Evolutionary conservation across 2,888 invertebrate genomes (phyloP), one percentile per base, ranked within the genome.

Genomic region (Glyphotaelius pellucidus): DNA sequence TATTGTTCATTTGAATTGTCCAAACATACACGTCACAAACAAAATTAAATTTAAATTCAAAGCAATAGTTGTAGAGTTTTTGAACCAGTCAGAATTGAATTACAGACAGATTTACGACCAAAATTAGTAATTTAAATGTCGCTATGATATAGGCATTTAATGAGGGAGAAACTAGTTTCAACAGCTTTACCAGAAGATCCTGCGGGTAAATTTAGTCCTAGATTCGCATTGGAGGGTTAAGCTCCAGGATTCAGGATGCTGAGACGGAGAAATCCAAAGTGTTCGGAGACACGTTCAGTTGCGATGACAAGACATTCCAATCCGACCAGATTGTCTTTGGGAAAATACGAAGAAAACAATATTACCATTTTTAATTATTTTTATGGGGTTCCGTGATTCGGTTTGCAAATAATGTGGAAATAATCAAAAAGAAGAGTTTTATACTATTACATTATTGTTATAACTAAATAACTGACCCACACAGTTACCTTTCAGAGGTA

Each of bases 271-370:
- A 81, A 81, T 81, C 81, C 32, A 32, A 31, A 31, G 30, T 32
- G 81, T 81, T 81, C 81, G 32, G 31, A 81, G 81, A 81, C 81
- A 81, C 81, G 81, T 81, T 81, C 81, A 81, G 81, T 15, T 81
- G 81, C 30, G 32, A 81, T 81, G 31, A 81, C 67, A 31, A 81
- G 81, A 81, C 32, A 31, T 81, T 81, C 19, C 81, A 81, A 81
- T 81, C 32, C 32, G 32, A 67, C 25, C 1, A n/a, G 25, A 67
- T 67, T 67, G 67, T 67, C 67, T 67, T 67, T 25, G 25, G 9
- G 25, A 67, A 67, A 67, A 9, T 25, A 7, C 25, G 25, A 25
- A 25, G 9, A 25, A 67, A 67, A 67, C n/a, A 25, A n/a, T 67
- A 67, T 67, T 25, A 25, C 25, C 67, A n/a, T 9, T 67, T 67